A percentile compares a stretch with the other conserved stretches of the same genome.
Conservation (phyloP, 2,888 invertebrate genomes). For the Lasioglossum villosulum region DNA sequence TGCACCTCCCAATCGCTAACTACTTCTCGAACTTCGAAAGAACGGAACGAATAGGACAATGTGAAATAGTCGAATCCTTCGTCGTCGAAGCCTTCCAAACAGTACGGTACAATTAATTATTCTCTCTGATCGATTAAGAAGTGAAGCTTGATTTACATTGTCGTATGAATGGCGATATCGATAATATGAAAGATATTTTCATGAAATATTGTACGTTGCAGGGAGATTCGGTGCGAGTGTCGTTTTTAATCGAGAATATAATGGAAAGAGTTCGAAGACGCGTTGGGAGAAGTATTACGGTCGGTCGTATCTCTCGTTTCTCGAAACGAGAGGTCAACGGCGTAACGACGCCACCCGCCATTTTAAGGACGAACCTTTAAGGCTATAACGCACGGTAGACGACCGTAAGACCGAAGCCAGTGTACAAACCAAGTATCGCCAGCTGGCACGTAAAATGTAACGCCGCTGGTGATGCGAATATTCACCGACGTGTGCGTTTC, state of each 20-base stretch:
- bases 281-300: slow-evolving; percentile 31
- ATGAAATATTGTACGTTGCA: neutral
- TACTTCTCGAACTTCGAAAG: neutral
- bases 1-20: neutral
- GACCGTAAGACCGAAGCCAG: slow-evolving; percentile 50
- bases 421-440: slow-evolving; percentile 59
- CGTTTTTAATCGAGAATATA: neutral
- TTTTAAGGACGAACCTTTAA: slow-evolving; percentile 70
- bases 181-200: neutral
- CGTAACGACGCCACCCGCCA: slow-evolving; percentile 67
- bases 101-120: neutral
- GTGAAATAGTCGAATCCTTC: neutral
- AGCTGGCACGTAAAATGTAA: slow-evolving; percentile 72
- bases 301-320: slow-evolving; percentile 14
- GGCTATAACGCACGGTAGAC: slow-evolving; percentile 62
- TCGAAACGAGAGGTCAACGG: slow-evolving; percentile 57
- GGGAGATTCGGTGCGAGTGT: neutral
- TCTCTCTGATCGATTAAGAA: too few relatives aligned
- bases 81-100: neutral
- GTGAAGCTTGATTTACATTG: neutral
- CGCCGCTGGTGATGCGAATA: slow-evolving; percentile 63
- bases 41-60: neutral
- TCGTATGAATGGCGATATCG: neutral
- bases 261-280: neutral
- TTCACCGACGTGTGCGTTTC: slow-evolving; percentile 46